phyloP scores from a whole-genome alignment of 2,797 vertebrate genomes.

The Lepus oiostolus region DNA sequence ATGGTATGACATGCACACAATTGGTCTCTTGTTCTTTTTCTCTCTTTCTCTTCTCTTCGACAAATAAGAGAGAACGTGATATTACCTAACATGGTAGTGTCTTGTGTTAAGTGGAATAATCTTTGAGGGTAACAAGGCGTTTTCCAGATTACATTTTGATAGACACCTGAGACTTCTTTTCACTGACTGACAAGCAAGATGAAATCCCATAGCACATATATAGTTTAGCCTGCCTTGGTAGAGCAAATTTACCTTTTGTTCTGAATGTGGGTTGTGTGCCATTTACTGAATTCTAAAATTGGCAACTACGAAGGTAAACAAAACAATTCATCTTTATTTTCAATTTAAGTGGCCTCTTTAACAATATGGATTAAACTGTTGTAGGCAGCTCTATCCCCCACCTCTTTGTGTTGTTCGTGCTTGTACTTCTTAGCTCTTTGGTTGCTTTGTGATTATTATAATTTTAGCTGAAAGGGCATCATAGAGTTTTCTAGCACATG shows the following conservation, averaged over 20 bases:
- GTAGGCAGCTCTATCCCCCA: constrained; percentile 1
- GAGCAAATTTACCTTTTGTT: constrained; percentile 24
- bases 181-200: neutral
- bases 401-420: constrained; percentile 65
- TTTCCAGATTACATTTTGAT: constrained; percentile 62
- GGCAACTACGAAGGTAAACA: constrained; percentile 18
- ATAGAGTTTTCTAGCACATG: constrained; percentile 75
- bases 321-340: constrained; percentile 44
- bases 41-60: too few species aligned
- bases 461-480: constrained; percentile 81
- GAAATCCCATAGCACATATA: neutral
- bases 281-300: constrained; percentile 10
- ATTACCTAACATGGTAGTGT: neutral
- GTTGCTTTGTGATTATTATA: constrained; percentile 79
- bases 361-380: constrained; percentile 29
- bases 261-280: neutral
- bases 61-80: too few species aligned
- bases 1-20: too few species aligned
- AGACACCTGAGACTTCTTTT: neutral
- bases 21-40: too few species aligned
- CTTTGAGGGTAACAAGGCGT: neutral
- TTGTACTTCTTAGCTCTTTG: constrained; percentile 67
- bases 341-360: neutral
- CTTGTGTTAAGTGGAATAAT: neutral
- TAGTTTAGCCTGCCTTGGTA: neutral